These are phyloP conservation scores for Melanaphis sacchari DNA, from an alignment of 1,140 invertebrate species.

Conservation along the genomic window DNA sequence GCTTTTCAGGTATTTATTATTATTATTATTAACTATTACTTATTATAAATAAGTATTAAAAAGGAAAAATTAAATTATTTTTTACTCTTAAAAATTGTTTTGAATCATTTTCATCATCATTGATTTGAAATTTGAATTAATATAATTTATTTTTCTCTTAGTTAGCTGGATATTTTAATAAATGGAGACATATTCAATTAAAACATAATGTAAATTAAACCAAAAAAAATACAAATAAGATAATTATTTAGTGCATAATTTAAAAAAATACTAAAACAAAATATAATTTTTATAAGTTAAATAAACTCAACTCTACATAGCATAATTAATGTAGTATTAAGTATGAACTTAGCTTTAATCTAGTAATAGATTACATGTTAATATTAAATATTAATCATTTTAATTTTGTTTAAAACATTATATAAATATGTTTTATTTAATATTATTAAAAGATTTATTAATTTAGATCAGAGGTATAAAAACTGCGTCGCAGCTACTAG, in stretches of 20 bases:
- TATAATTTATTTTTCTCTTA: neutral
- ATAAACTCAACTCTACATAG: too few relatives aligned
- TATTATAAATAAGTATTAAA: neutral
- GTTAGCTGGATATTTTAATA: neutral
- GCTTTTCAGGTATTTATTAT: constrained; percentile 58
- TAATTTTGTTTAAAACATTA: neutral
- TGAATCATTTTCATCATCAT: neutral
- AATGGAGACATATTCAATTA: neutral
- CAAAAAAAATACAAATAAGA: neutral
- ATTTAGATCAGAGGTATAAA: too few relatives aligned
- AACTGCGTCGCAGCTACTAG: too few relatives aligned
- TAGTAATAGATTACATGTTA: neutral
- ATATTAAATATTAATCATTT: neutral
- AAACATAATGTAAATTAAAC: neutral
- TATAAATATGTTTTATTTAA: neutral
- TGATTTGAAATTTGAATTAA: neutral
- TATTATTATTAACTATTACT: neutral
- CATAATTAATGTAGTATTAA: too few relatives aligned
- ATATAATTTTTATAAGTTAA: neutral
- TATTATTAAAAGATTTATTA: neutral
- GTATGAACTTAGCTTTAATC: neutral
- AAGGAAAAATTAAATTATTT: neutral
- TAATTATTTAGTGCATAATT: neutral
- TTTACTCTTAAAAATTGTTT: neutral
- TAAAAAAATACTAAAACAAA: neutral